Conservation (phyloP, 2,888 invertebrate species). For the Zele albiditarsus region DNA sequence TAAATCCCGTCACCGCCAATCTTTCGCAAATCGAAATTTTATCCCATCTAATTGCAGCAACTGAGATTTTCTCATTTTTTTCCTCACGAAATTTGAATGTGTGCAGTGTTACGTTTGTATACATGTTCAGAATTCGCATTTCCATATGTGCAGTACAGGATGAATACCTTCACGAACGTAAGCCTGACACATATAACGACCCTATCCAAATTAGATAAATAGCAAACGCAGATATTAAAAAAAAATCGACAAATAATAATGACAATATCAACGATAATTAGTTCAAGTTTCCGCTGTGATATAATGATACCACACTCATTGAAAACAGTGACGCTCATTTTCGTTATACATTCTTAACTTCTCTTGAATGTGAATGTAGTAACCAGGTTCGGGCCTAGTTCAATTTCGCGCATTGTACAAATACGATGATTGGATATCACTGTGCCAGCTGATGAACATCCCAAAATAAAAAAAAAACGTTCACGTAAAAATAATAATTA, state of each 20-base stretch:
- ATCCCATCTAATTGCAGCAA: too few relatives aligned
- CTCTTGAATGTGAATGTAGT: constrained; percentile 73
- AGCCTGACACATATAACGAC: too few relatives aligned
- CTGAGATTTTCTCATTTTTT: too few relatives aligned
- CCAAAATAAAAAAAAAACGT: constrained; percentile 14
- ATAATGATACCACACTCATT: constrained; percentile 48
- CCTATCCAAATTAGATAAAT: too few relatives aligned
- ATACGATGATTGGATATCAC: background rate
- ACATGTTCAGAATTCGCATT: too few relatives aligned
- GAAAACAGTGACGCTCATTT: constrained; percentile 71
- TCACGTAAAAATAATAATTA: constrained; percentile 1
- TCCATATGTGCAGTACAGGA: too few relatives aligned
- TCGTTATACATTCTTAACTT: constrained; percentile 72
- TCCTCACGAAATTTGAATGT: too few relatives aligned
- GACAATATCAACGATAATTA: constrained; percentile 75
- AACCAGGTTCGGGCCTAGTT: constrained; percentile 71
- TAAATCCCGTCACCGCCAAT: too few relatives aligned
- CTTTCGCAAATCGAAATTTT: too few relatives aligned
- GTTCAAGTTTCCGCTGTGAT: constrained; percentile 70
- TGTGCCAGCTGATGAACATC: background rate
- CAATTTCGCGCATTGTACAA: constrained; percentile 52
- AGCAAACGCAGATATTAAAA: too few relatives aligned
- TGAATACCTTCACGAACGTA: too few relatives aligned
- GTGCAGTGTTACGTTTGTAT: too few relatives aligned
- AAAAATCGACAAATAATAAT: constrained; percentile 41